Base-by-base conservation (phyloP, 2,888 invertebrate genomes). In the Spodoptera littoralis region DNA sequence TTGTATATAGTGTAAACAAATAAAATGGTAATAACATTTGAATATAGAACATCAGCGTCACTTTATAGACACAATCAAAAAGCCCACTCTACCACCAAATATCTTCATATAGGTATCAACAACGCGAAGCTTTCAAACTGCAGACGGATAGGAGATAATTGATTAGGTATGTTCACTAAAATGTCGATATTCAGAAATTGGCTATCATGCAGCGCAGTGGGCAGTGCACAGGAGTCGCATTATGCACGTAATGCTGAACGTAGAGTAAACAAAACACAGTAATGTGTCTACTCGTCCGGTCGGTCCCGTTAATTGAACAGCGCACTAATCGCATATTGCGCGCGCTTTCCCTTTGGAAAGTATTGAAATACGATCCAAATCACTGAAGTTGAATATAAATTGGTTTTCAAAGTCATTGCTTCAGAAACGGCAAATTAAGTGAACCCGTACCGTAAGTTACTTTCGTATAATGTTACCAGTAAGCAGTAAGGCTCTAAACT, bases 291-390 rank as follows among this genome's bases (percentile, higher is more conserved):
- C 50, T 54, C 60, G 82, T 85, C 87, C 87, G 86, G 77, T 73
- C 82, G 77, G 86, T 90, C 83, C 90, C 90, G 91, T 91, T 93
- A 92, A 92, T 92, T 91, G 89, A 84, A 88, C 84, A 84, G 76
- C 86, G 80, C 86, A 88, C 88, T 90, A 91, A 90, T 91, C 88
- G 88, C 88, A 87, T 85, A 90, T 86, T 87, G 86, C 84, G 70
- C 81, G 83, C 88, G 88, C 92, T 92, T 92, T 93, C 92, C 90
- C 86, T 91, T 92, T 90, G 88, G 90, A 93, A 92, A 92, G 91
- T 88, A 89, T 86, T 82, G 83, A 82, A 85, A 83, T 80, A 69
- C 80, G 79, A 80, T 82, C 75, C 80, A 85, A 85, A 81, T 86
- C 82, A 84, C 82, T 78, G 67, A 75, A 76, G 60, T 76, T 73